Evolutionary conservation across 2,113 vertebrate genomes (phyloP).

Genomic region (Muntiacus reevesi): DNA sequence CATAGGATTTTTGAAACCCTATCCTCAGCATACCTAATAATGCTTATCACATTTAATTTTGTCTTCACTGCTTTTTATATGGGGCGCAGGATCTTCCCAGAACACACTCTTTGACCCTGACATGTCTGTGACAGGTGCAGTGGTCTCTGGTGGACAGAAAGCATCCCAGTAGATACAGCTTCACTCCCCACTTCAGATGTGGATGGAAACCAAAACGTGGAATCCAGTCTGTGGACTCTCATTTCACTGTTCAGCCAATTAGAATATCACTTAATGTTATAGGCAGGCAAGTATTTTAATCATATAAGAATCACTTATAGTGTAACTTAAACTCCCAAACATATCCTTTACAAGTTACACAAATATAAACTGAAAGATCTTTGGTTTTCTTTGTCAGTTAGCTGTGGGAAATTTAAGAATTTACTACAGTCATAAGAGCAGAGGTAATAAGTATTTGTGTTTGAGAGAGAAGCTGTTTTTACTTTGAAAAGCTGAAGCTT

Average conservation of each 20-base stretch:
- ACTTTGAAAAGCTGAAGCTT: not conserved
- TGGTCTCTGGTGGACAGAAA: not conserved
- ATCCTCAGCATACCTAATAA: not conserved
- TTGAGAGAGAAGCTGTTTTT: not conserved
- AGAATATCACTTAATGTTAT: not conserved
- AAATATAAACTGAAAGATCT: not conserved
- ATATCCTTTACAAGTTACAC: not conserved
- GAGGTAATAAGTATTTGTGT: not conserved
- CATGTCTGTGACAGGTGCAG: not conserved
- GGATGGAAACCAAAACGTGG: not conserved
- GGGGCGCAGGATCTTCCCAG: not conserved
- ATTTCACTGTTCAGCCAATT: not conserved
- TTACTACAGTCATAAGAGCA: not conserved
- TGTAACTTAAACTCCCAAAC: not conserved
- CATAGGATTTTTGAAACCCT: not conserved
- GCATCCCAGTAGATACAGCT: not conserved
- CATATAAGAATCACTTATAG: not conserved
- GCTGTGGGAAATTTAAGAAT: not conserved
- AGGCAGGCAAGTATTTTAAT: not conserved
- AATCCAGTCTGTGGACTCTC: not conserved
- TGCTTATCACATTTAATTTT: not conserved
- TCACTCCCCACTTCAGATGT: not conserved
- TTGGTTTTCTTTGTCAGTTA: not conserved
- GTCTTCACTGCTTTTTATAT: not conserved
- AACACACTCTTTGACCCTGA: not conserved